These are phyloP conservation scores for Phytoseiulus persimilis DNA, from an alignment of 2,888 invertebrate species.

Conservation along the genomic window DNA sequence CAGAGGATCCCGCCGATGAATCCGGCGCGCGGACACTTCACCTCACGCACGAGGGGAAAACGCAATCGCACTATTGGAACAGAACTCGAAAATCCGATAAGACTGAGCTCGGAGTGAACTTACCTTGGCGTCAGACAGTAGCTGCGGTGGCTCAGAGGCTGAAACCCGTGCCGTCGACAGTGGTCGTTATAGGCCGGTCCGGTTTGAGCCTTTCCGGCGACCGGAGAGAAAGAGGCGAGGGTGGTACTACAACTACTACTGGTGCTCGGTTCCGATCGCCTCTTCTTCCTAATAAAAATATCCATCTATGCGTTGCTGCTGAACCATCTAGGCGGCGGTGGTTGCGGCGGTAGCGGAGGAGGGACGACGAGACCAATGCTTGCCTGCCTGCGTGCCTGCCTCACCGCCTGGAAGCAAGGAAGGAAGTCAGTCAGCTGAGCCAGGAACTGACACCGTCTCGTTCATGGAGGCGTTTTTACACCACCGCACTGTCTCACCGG, in stretches of 20 bases:
- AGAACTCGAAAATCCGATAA: not conserved
- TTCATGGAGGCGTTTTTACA: not conserved
- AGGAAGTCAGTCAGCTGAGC: not conserved
- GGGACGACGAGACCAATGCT: not conserved
- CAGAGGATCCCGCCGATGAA: no score
- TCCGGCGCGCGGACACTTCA: no score
- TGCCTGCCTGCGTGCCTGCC: not conserved
- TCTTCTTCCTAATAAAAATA: not conserved
- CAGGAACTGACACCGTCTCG: not conserved
- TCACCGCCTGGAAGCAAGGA: not conserved
- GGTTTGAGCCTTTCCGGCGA: not conserved
- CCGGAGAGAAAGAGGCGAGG: constrained; percentile 5
- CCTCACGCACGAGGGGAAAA: no score
- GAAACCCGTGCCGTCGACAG: not conserved
- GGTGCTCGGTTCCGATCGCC: not conserved
- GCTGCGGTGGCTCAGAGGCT: not conserved
- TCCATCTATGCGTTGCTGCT: not conserved
- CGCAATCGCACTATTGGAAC: no score
- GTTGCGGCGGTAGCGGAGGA: not conserved
- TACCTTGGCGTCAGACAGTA: not conserved
- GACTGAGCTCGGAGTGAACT: not conserved
- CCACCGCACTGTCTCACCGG: not conserved
- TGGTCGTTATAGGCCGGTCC: not conserved
- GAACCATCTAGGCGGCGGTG: not conserved
- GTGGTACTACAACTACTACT: not conserved